Conservation (phyloP, 2,888 invertebrate genomes). For the Eutolmus rufibarbis region DNA sequence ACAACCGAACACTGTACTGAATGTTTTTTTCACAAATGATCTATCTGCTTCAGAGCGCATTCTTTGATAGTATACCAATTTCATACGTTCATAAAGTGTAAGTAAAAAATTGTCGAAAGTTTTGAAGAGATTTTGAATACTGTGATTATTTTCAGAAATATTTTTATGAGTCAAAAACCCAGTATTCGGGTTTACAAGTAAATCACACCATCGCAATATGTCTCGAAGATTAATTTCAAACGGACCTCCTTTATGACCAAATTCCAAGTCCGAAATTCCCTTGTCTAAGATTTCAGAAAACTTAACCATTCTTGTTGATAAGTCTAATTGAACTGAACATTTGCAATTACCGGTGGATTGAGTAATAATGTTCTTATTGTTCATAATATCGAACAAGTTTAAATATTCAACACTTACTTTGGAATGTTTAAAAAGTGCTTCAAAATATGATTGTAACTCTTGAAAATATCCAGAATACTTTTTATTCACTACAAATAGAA, state of each 20-base stretch:
- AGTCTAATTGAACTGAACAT: conserved; percentile 55
- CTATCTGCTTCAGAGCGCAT: conserved; percentile 84
- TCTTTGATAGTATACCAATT: conserved; percentile 84
- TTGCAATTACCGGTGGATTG: background rate
- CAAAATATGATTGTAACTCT: conserved; percentile 52
- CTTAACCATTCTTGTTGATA: conserved; percentile 75
- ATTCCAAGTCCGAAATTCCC: conserved; percentile 71
- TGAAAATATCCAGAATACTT: conserved; percentile 57
- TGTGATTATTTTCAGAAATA: conserved; percentile 45
- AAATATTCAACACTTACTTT: background rate
- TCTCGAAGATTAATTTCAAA: conserved; percentile 99
- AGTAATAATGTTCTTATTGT: background rate
- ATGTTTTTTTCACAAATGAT: conserved; percentile 68
- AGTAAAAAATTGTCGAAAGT: conserved; percentile 54
- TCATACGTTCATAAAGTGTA: conserved; percentile 64
- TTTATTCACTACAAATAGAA: conserved; percentile 61
- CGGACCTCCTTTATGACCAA: conserved; percentile 86
- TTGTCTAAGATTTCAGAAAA: conserved; percentile 77
- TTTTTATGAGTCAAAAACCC: conserved; percentile 55
- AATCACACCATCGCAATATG: conserved; percentile 90
- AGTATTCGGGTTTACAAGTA: conserved; percentile 64
- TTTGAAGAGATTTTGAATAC: conserved; percentile 39
- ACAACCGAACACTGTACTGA: conserved; percentile 64
- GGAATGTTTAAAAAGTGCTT: conserved; percentile 48
- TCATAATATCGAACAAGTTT: conserved; percentile 45